Conservation (phyloP, 2,888 invertebrate genomes). For the Agonopterix arenella region DNA sequence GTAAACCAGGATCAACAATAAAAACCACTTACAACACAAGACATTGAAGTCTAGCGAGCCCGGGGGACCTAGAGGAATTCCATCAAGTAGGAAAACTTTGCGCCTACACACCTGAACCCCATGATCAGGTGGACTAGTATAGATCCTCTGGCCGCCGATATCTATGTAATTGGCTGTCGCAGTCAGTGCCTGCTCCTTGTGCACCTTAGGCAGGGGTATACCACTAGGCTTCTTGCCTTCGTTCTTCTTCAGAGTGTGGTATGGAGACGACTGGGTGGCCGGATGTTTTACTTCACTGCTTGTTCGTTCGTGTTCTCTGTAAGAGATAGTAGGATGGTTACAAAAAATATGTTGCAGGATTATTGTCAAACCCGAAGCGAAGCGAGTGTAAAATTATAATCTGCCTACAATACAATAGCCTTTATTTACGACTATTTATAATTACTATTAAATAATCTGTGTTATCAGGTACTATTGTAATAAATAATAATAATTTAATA, state of each 20-base stretch:
- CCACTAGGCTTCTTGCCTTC: conserved; percentile 67
- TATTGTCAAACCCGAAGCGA: no score
- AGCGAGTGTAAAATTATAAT: no score
- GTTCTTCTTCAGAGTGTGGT: conserved; percentile 62
- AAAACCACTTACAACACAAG: no score
- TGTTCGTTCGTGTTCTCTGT: conserved; percentile 68
- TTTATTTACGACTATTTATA: no score
- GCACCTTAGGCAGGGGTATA: conserved; percentile 62
- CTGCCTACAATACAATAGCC: no score
- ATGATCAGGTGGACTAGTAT: conserved; percentile 69
- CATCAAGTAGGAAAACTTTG: not conserved
- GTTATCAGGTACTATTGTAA: no score
- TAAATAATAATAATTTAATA: no score
- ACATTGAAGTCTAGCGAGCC: no score
- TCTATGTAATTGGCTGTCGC: conserved; percentile 66
- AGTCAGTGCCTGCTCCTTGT: conserved; percentile 59
- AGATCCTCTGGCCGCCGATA: conserved; percentile 68
- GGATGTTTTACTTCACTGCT: conserved; percentile 67
- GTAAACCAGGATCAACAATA: no score
- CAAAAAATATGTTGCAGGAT: no score
- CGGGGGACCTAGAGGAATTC: no score
- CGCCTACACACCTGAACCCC: conserved; percentile 57
- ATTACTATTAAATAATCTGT: no score
- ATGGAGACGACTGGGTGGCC: conserved; percentile 62
- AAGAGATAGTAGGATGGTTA: not conserved